Base-by-base conservation (phyloP, 2,888 invertebrate species). In the Pristionchus japonicus region DNA sequence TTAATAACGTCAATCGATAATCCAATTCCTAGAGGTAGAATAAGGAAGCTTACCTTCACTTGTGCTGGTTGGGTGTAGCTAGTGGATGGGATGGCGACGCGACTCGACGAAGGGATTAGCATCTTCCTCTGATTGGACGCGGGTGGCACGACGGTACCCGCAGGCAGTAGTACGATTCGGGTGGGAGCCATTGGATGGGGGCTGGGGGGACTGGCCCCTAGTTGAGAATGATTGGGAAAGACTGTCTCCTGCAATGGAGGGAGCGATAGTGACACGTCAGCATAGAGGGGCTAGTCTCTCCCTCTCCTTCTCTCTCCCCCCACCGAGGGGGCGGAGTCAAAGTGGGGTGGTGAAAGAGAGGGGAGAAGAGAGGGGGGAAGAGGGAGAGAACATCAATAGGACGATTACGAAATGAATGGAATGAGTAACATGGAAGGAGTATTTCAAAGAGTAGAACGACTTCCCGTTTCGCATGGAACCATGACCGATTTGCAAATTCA, bases 181-280 rank as follows among this genome's bases (percentile, higher is more conserved):
- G 86, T 49, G 23, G 86, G 86, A 27, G 86, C 86, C 86, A 86
- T 86, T 86, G 47, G 40, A 49, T 70, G 34, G 86, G 86, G 49
- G 70, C 34, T 70, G 31, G 52, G 86, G 86, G 49, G 67, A 74
- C 40, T 86, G 86, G 49, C 86, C 86, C 70, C 70, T 31, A 74
- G 43, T 43, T 70, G 34, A 34, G 15, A 37, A 23, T n/a, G 15
- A 34, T 31, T 31, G 31, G 37, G n/a, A 11, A 34, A 61, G 37
- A 70, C 86, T 86, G 34, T 70, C 86, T 67, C 70, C 70, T 74
- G 52, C n/a, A 61, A 52, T 27, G 47, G 49, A 40, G 31, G 49
- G 74, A 37, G 37, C 7, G n/a, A 37, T 11, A 74, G 52, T 70
- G 86, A 70, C 86, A 86, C 86, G 86, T 86, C 86, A 86, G 86